Percentiles rank a stretch among this genome's conserved stretches.
phyloP scores from a whole-genome alignment of 2,888 invertebrate species.

The Andrena praecox region DNA sequence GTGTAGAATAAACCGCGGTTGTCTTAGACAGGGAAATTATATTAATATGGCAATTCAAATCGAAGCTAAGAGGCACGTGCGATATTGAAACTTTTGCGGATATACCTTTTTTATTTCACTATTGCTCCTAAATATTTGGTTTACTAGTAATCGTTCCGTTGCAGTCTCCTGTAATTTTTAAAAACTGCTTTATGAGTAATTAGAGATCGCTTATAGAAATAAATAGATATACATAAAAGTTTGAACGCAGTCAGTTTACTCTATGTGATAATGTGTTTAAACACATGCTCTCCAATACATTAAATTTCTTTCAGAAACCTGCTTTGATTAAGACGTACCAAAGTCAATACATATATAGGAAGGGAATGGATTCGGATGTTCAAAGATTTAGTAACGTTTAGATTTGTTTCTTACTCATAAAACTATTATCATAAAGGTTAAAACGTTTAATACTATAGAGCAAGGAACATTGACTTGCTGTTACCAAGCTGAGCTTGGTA shows the following conservation, averaged over 20 bases:
- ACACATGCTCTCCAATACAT: conserved; percentile 42
- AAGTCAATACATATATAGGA: conserved; percentile 47
- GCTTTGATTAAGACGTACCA: conserved; percentile 65
- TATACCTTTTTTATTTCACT: conserved; percentile 39
- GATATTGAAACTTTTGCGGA: conserved; percentile 23
- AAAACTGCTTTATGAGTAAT: conserved; percentile 39
- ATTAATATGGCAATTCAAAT: conserved; percentile 17
- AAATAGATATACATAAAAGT: conserved; percentile 42
- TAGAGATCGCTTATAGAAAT: conserved; percentile 8
- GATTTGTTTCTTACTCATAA: conserved; percentile 41
- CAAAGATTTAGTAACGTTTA: conserved; percentile 31
- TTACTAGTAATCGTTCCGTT: conserved; percentile 34
- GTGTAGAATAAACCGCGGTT: conserved; percentile 21
- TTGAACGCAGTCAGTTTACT: conserved; percentile 34
- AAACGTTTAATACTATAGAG: conserved; percentile 11
- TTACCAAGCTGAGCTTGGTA: conserved; percentile 33
- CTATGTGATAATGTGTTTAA: conserved; percentile 44
- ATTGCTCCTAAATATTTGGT: conserved; percentile 32
- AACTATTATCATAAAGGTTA: conserved; percentile 14
- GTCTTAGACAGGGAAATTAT: neutral
- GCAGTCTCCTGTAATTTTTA: conserved; percentile 29
- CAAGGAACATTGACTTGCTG: conserved; percentile 39
- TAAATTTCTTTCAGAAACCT: conserved; percentile 70
- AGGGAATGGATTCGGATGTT: conserved; percentile 38
- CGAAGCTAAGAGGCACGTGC: conserved; percentile 22